Conservation (phyloP, 1,140 invertebrate genomes). For the Elysia chlorotica region DNA sequence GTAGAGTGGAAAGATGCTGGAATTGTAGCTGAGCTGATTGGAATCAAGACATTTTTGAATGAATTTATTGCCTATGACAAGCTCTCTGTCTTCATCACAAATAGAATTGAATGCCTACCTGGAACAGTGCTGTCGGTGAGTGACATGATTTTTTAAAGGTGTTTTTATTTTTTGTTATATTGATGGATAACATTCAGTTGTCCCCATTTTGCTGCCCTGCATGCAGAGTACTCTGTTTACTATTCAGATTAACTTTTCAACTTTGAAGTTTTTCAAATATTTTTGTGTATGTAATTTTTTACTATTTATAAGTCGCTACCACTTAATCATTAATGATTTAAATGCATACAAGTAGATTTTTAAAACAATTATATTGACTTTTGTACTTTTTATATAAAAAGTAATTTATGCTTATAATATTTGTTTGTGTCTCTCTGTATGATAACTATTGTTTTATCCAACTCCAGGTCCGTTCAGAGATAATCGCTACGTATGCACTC, state of each 20-base stretch:
- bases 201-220: neutral
- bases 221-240: neutral
- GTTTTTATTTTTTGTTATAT: too few relatives aligned
- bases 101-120: too few relatives aligned
- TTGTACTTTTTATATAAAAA: neutral
- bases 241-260: neutral
- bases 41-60: too few relatives aligned
- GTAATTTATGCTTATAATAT: neutral
- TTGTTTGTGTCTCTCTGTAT: neutral
- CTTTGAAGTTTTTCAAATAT: neutral
- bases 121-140: too few relatives aligned
- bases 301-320: neutral
- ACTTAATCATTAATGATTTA: neutral
- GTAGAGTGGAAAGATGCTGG: too few relatives aligned
- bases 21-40: too few relatives aligned
- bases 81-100: too few relatives aligned
- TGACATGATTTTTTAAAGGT: neutral
- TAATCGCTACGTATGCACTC: conserved; percentile 90
- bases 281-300: neutral
- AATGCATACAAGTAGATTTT: neutral
- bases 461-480: conserved; percentile 72
- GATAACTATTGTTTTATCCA: neutral
- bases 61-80: too few relatives aligned
- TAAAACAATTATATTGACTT: neutral
- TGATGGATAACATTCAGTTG: neutral